These are phyloP conservation scores for Enteromius anoplus DNA, from an alignment of 2,797 vertebrate species.

Conservation along the genomic window DNA sequence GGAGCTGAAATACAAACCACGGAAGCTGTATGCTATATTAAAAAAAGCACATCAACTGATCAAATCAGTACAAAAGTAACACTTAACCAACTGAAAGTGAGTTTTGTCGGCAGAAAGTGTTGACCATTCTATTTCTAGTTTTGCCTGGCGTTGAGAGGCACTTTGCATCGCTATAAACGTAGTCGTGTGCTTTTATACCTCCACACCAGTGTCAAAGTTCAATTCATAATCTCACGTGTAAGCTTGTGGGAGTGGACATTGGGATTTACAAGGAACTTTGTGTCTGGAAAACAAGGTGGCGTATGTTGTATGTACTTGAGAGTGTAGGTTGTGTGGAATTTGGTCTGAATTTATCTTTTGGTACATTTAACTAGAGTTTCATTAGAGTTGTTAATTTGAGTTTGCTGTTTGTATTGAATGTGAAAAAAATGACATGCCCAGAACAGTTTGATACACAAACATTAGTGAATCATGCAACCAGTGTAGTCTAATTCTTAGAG, in stretches of 20 bases:
- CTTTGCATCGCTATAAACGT: conserved; percentile 29
- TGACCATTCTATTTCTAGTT: background rate
- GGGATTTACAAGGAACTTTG: conserved; percentile 20
- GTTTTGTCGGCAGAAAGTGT: background rate
- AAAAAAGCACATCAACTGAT: background rate
- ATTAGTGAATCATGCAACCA: background rate
- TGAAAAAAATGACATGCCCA: background rate
- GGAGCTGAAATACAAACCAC: background rate
- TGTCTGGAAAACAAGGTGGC: background rate
- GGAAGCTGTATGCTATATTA: background rate
- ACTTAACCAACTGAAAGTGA: background rate
- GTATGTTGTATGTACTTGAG: background rate
- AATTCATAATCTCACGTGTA: background rate
- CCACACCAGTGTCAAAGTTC: conserved; percentile 39
- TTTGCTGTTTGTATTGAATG: background rate
- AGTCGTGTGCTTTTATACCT: conserved; percentile 43
- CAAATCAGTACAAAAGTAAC: background rate
- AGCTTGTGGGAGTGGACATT: conserved; percentile 20
- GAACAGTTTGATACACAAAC: background rate
- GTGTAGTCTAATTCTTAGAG: background rate
- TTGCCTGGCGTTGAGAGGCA: background rate
- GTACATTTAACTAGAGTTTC: background rate
- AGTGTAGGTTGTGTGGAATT: background rate
- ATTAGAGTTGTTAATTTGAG: background rate
- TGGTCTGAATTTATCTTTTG: conserved; percentile 7